Evolutionary conservation across 1,140 invertebrate genomes (phyloP), one percentile per base, ranked within the genome.

Genomic region (Rhagoletis zephyria): DNA sequence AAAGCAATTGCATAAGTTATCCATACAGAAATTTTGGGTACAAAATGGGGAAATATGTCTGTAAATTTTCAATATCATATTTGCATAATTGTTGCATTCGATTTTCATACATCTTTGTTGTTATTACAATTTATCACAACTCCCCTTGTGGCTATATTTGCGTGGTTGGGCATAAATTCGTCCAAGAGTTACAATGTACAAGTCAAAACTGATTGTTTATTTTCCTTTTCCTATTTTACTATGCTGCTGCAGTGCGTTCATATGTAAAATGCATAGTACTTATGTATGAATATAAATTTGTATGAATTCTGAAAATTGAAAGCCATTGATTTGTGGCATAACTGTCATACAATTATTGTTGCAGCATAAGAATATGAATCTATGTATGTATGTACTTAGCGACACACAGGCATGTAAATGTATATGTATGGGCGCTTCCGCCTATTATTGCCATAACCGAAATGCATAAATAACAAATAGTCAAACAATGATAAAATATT

Each of bases 361-460:
- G 9, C 74, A 81, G 14, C 48, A 56, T 3, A 63, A 16, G 30
- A 30, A 9, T 63, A 7, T 63, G 4, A 16, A 12, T 4, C 12
- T 63, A 9, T 63, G 61, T 14, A 63, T 63, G n/a, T 14, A 63
- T 63, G 16, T 14, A 1, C 12, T 9, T 63, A 63, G n/a, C 12
- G 61, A 63, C 61, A 63, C 16, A 63, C 4, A 63, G 30, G 30
- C 45, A 2, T 59, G 48, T 81, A 16, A 56, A 81, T 19, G 19
- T 56, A 4, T 42, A 48, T 81, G 16, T 51, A 81, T 56, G 74
- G n/a, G 19, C 74, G 56, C 48, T 81, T 81, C 48, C 74, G 74
- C 74, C 74, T 81, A 81, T 81, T 81, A 81, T 81, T 81, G 45
- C 74, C 74, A 81, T 81, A 81, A 81, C 74, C 74, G 74, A 81